A percentile compares a stretch with the other conserved stretches of the same genome.
Evolutionary conservation across 2,797 vertebrate genomes (phyloP).

Genomic region (Pseudochromis fuscus): DNA sequence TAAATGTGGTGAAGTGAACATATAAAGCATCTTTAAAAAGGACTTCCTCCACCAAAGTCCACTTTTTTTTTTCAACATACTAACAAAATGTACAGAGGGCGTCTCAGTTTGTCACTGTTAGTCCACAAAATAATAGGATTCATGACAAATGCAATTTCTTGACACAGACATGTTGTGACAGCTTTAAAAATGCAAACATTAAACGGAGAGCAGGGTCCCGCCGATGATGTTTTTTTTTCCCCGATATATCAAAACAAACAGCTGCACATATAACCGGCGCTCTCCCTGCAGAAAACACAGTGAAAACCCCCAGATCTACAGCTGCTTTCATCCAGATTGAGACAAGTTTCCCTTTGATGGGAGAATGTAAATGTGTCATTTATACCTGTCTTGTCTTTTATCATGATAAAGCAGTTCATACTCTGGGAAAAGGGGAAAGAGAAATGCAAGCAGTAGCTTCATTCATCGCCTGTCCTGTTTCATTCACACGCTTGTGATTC

Average conservation of each 20-base stretch:
- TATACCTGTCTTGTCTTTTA: constrained; percentile 86
- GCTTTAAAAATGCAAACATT: constrained; percentile 9
- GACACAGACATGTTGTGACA: constrained; percentile 10
- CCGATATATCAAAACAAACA: constrained; percentile 58
- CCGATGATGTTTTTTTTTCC: constrained; percentile 42
- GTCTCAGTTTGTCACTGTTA: background rate
- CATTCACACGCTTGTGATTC: constrained; percentile 83
- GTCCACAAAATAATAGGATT: constrained; percentile 28
- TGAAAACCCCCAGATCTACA: constrained; percentile 42
- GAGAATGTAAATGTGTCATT: constrained; percentile 87
- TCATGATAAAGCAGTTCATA: constrained; percentile 86
- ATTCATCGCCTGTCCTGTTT: constrained; percentile 87
- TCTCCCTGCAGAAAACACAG: constrained; percentile 39
- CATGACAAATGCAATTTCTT: constrained; percentile 1
- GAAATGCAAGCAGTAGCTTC: constrained; percentile 81
- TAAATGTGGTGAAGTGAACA: background rate
- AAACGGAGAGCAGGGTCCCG: background rate
- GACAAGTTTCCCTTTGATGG: constrained; percentile 80
- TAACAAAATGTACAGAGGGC: too few relatives aligned
- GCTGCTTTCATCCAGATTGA: constrained; percentile 75
- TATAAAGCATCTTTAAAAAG: background rate
- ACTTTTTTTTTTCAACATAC: too few relatives aligned
- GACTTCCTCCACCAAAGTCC: background rate
- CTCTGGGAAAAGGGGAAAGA: constrained; percentile 70
- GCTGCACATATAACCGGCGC: constrained; percentile 52